A percentile compares a stretch with the other conserved stretches of the same genome.
Conservation (phyloP, 2,797 vertebrate genomes). For the Hydrophis major region DNA sequence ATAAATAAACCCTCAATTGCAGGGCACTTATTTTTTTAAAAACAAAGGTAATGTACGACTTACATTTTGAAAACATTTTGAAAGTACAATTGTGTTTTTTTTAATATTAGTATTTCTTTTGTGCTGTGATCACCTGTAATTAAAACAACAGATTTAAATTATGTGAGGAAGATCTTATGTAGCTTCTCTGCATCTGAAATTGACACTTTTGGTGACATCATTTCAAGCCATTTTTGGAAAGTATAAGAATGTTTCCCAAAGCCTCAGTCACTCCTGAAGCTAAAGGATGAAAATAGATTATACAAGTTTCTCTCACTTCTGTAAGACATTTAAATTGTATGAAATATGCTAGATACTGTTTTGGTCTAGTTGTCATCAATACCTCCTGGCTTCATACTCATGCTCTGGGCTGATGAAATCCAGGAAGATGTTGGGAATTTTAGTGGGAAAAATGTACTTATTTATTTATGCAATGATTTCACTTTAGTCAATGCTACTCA, state of each 20-base stretch:
- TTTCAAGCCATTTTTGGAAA: background rate
- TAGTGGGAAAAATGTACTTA: background rate
- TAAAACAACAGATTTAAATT: background rate
- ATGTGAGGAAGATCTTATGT: background rate
- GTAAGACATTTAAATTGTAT: background rate
- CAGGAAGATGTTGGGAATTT: background rate
- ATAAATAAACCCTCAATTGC: background rate
- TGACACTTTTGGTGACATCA: background rate
- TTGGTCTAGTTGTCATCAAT: background rate
- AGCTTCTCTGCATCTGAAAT: background rate
- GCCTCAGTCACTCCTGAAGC: background rate
- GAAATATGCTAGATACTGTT: background rate
- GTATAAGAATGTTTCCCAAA: background rate
- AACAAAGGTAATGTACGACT: background rate
- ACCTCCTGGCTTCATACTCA: background rate
- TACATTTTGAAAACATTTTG: background rate
- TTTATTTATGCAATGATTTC: background rate
- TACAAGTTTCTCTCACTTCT: background rate
- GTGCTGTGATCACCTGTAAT: background rate
- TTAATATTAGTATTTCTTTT: background rate
- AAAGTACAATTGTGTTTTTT: background rate
- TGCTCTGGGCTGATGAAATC: background rate
- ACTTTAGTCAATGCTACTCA: background rate
- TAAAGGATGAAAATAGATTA: background rate
- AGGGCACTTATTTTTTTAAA: background rate